Evolutionary conservation across 2,888 invertebrate species (phyloP).

Genomic region (Mesodorylaimus sp.): DNA sequence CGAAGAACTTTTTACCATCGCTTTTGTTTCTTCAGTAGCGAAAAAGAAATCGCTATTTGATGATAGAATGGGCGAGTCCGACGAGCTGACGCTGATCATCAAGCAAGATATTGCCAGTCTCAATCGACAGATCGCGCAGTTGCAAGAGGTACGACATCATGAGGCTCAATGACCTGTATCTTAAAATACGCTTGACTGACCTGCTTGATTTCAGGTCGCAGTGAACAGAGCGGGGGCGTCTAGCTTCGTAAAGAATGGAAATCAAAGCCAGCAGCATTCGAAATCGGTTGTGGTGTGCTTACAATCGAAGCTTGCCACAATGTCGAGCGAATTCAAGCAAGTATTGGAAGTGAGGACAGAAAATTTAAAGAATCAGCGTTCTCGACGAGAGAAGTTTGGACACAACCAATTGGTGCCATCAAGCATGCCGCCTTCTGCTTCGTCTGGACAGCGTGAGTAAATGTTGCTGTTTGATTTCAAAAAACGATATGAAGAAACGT

Average conservation of each 20-base stretch:
- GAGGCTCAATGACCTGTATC: no score
- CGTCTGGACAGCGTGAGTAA: constrained; percentile 29
- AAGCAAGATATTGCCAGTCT: constrained; percentile 84
- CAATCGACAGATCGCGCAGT: constrained; percentile 84
- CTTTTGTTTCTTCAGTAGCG: constrained; percentile 47
- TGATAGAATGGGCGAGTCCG: constrained; percentile 77
- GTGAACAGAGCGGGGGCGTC: background rate
- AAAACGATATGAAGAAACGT: background rate
- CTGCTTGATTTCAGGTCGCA: background rate
- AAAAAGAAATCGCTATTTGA: constrained; percentile 91
- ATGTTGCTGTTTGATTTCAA: constrained; percentile 7
- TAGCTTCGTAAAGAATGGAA: no score
- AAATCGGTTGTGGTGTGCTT: constrained; percentile 62
- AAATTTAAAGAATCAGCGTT: constrained; percentile 86
- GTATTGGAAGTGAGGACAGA: constrained; percentile 92
- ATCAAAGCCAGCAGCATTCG: constrained; percentile 39
- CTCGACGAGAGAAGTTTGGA: constrained; percentile 65
- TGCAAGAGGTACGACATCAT: constrained; percentile 35
- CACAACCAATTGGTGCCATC: constrained; percentile 26
- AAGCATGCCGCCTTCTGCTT: constrained; percentile 32
- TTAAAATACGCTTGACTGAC: background rate
- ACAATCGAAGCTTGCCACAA: constrained; percentile 71
- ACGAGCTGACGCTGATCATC: constrained; percentile 87
- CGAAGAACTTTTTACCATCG: no score
- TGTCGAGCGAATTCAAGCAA: constrained; percentile 93